Evolutionary conservation across 2,797 vertebrate species (phyloP).

Genomic region (Coregonus suidteri): DNA sequence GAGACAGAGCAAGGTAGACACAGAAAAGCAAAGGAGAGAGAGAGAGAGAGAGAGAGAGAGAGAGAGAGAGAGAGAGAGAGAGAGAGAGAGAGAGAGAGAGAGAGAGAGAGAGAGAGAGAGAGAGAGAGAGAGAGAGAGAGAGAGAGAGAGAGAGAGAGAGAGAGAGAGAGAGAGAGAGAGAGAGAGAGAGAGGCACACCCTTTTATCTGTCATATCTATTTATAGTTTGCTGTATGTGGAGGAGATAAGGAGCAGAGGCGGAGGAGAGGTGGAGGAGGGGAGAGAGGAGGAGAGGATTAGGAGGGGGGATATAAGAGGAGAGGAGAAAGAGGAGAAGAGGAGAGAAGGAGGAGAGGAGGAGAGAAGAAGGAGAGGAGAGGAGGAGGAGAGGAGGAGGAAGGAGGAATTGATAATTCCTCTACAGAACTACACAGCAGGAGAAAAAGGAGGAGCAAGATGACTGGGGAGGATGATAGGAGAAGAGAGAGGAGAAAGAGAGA

Average conservation of each 20-base stretch:
- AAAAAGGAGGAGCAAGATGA: slow-evolving; percentile 36
- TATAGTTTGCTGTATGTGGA: slow-evolving; percentile 52
- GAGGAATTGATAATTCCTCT: slow-evolving; percentile 35
- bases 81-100: slow-evolving; percentile 27
- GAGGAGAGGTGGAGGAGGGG: too few species aligned
- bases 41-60: too few species aligned
- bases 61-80: slow-evolving; percentile 45
- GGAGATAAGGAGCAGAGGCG: too few species aligned
- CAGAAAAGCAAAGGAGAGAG: slow-evolving; percentile 10
- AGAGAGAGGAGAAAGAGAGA: too few species aligned
- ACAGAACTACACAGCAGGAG: neutral
- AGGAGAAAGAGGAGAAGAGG: too few species aligned
- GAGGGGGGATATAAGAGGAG: too few species aligned
- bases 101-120: slow-evolving; percentile 4
- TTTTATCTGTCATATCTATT: slow-evolving; percentile 69
- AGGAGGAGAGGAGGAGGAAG: slow-evolving; percentile 51
- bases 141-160: slow-evolving; percentile 14
- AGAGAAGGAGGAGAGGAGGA: too few species aligned
- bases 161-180: too few species aligned
- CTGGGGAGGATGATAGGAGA: neutral
- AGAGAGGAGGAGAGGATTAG: too few species aligned
- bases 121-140: neutral
- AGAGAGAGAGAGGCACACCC: neutral
- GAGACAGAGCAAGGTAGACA: neutral
- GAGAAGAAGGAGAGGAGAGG: neutral